Base-by-base conservation (phyloP, 2,888 invertebrate species). In the Lysandra coridon region DNA sequence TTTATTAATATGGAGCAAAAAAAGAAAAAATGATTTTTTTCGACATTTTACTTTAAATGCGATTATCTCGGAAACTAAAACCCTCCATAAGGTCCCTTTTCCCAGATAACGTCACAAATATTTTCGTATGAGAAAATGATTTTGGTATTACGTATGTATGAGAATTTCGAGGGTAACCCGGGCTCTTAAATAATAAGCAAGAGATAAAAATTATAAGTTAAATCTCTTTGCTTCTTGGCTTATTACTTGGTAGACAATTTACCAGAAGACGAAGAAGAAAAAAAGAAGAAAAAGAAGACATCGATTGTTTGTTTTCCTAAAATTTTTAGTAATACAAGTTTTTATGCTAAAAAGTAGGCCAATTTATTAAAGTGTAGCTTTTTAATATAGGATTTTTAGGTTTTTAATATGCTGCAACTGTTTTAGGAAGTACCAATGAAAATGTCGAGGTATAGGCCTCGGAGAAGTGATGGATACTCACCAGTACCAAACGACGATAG, bases 381-480 rank as follows among this genome's bases (percentile, higher is more conserved):
- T 1, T 1, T 64, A 3, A 14, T 23, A 37, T 37, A 14, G 4
- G 12, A 14, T 69, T 30, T 37, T 33, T 37, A 33, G 33, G 14
- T 69, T 69, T 49, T 17, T 37, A 69, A 69, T 14, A 69, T 69
- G 33, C 17, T 57, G 30, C 37, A 79, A 44, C 78, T 78, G 78
- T 78, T 78, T 69, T 76, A 64, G 74, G 10, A 40, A 64, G 64
- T 75, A 64, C 64, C 4, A 40, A 79, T 76, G 82, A 94, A 92
- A 85, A 96, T 96, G 96, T 96, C 96, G 53, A 93, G 96, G 84
- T 94, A 96, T 84, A 92, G 96, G 84, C 94, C 95, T 81, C 92
- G 95, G 79, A 92, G 95, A 80, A 95, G 95, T 85, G 95, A 96
- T 87, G 96, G 96, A 79, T 96, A 96, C 89, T 96, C 96, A 83